These are phyloP conservation scores for Argopecten irradians DNA, from an alignment of 1,140 invertebrate genomes.

Conservation along the genomic window DNA sequence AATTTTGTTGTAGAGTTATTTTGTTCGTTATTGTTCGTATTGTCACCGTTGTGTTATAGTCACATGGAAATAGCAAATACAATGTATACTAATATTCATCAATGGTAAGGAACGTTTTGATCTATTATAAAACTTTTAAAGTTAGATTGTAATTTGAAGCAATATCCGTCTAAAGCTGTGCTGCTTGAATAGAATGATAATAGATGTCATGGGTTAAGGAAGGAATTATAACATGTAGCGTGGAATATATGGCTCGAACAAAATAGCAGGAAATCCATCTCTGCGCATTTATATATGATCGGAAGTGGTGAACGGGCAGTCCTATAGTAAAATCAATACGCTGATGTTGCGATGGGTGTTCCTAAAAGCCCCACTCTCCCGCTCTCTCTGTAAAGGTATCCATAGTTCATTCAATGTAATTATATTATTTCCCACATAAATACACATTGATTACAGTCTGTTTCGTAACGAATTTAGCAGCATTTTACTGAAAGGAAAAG, in stretches of 20 bases:
- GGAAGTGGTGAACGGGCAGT: neutral
- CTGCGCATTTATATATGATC: neutral
- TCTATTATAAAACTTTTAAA: neutral
- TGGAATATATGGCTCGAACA: neutral
- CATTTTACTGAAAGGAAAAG: too few species aligned
- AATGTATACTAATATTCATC: too few species aligned
- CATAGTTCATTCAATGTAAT: neutral
- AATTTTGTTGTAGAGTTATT: too few species aligned
- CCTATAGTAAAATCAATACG: neutral
- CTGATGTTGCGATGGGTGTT: neutral
- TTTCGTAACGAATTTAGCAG: neutral
- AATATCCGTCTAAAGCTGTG: neutral
- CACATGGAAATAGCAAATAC: too few species aligned
- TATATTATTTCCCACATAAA: neutral
- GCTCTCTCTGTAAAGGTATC: neutral
- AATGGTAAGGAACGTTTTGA: too few species aligned
- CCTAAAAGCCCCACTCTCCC: neutral
- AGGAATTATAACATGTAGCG: neutral
- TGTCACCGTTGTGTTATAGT: too few species aligned
- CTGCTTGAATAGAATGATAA: neutral
- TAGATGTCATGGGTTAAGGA: neutral
- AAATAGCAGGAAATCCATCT: neutral
- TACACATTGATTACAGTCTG: neutral
- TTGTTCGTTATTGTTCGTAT: too few species aligned
- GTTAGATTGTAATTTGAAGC: neutral